Evolutionary conservation across 1,140 invertebrate species (phyloP), one percentile per base, ranked within the genome.

Genomic region (Drosophila chauvacae): DNA sequence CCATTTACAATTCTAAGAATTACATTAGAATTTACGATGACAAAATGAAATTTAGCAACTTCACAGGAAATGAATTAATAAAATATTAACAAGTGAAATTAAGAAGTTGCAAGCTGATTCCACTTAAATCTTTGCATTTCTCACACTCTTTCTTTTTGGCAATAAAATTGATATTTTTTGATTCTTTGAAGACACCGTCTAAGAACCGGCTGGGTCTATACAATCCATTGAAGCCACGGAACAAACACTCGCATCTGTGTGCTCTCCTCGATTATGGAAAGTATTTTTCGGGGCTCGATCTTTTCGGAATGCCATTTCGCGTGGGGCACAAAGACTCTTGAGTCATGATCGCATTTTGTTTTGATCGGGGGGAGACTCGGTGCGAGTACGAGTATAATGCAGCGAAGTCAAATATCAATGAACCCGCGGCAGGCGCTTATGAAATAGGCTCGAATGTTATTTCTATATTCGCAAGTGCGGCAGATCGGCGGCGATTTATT

Each of bases 361-460:
- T 59, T 79, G 72, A 63, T 53, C 53, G 72, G 35, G 72, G 35
- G 55, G 37, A 20, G 35, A 44, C 33, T 61, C 18, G 59, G 11
- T 48, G 14, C 23, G 45, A 48, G 20, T 45, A 7, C 37, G 16
- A 23, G 47, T 51, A 47, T 57, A 56, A 55, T 42, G 42, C 48
- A 55, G 51, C 44, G 55, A 68, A 77, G 84, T 80, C 77, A 88
- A 88, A 88, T 84, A 88, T 88, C 84, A 88, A 87, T 90, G 85
- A 88, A 88, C 86, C 78, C 61, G 50, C 59, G 57, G 23, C 76
- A 78, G 75, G 53, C 73, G 69, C 85, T 88, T 90, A 88, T 88
- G 85, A 90, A 90, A 88, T 88, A 80, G 77, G 56, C 84, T 81
- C 73, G 80, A 77, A 74, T 77, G 73, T 73, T 73, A 44, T 51